Conservation (phyloP, 2,113 vertebrate species). For the Neolamprologus variostigma region DNA sequence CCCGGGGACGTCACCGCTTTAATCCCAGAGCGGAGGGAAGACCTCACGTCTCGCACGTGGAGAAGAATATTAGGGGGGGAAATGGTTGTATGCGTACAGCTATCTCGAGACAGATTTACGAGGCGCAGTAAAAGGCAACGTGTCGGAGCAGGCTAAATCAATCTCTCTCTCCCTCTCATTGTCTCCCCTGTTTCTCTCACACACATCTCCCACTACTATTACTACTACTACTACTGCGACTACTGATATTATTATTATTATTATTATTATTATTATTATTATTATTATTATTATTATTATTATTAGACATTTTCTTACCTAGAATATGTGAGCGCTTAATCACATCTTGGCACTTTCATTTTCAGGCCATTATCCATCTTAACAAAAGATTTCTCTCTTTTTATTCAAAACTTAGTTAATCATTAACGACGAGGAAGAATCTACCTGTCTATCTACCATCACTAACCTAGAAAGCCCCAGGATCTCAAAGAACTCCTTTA, state of each 20-base stretch:
- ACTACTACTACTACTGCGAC: neutral
- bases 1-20: neutral
- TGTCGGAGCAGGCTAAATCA: constrained; percentile 83
- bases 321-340: neutral
- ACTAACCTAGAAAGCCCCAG: constrained; percentile 6
- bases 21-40: constrained; percentile 2
- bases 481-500: neutral
- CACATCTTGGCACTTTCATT: neutral
- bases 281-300: neutral
- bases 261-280: neutral
- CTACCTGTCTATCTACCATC: constrained; percentile 59
- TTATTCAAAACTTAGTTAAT: constrained; percentile 44
- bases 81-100: constrained; percentile 30
- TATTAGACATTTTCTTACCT: neutral
- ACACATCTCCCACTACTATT: neutral
- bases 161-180: constrained; percentile 52
- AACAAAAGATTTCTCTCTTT: constrained; percentile 31
- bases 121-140: constrained; percentile 78
- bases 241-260: neutral
- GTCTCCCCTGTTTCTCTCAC: neutral
- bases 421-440: constrained; percentile 46
- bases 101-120: constrained; percentile 85
- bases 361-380: neutral
- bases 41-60: constrained; percentile 23
- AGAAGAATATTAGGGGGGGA: constrained; percentile 37